These are phyloP conservation scores for Thamnophis elegans DNA, from an alignment of 2,797 vertebrate genomes.

Conservation along the genomic window DNA sequence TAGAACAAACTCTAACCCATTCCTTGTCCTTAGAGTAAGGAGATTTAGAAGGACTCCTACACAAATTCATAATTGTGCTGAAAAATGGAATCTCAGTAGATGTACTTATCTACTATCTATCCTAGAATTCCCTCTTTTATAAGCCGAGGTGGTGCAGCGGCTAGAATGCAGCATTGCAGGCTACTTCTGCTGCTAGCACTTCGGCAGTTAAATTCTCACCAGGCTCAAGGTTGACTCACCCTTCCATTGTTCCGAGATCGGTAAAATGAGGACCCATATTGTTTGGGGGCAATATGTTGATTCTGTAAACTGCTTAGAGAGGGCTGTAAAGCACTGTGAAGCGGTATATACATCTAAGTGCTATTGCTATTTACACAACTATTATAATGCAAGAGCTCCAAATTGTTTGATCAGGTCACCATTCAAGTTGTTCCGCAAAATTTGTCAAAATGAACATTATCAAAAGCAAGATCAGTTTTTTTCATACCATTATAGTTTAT, in stretches of 20 bases:
- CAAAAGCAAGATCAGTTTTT: neutral
- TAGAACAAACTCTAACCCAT: neutral
- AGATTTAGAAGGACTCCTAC: neutral
- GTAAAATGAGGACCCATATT: too few species aligned
- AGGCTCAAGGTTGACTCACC: too few species aligned
- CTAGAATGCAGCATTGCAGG: too few species aligned
- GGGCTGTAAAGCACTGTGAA: too few species aligned
- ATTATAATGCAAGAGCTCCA: neutral
- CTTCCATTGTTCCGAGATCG: too few species aligned
- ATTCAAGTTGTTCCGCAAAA: neutral
- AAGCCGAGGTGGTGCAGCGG: too few species aligned
- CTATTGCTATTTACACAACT: neutral
- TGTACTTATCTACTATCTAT: neutral
- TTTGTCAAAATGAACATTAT: neutral
- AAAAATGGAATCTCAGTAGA: neutral
- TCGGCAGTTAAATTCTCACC: too few species aligned
- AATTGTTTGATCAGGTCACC: neutral
- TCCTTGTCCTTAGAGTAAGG: neutral
- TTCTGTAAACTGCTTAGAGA: too few species aligned
- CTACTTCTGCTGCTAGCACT: too few species aligned
- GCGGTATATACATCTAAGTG: too few species aligned
- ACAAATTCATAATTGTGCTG: neutral
- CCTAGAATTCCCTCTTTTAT: neutral
- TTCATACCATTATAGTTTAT: neutral
- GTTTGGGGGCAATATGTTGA: too few species aligned